phyloP scores from a whole-genome alignment of 2,888 invertebrate genomes.

The Cynaeus angustus region DNA sequence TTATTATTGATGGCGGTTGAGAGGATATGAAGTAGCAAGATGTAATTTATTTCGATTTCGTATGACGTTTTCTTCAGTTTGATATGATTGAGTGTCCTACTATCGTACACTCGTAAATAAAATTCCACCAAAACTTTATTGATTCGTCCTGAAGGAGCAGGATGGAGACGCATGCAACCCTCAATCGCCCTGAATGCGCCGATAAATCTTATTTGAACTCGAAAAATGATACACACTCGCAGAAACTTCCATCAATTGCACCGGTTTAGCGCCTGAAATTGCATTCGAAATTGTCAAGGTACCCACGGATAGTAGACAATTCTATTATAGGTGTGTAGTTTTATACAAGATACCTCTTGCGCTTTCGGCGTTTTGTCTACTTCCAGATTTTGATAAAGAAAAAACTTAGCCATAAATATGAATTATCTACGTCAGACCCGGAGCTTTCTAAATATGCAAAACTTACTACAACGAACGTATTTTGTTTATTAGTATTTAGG shows the following conservation, averaged over 20 bases:
- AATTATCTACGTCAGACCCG: too few relatives aligned
- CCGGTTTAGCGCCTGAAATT: slow-evolving; percentile 7
- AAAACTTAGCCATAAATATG: too few relatives aligned
- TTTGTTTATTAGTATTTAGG: slow-evolving; percentile 15
- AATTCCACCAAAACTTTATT: slow-evolving; percentile 53
- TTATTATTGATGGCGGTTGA: slow-evolving; percentile 48
- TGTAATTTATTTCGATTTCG: slow-evolving; percentile 56
- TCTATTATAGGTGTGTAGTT: too few relatives aligned
- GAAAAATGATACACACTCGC: slow-evolving; percentile 23
- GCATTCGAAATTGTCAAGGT: not conserved
- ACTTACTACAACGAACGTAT: too few relatives aligned
- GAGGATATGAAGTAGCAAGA: slow-evolving; percentile 52
- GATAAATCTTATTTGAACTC: slow-evolving; percentile 32
- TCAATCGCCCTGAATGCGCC: slow-evolving; percentile 33
- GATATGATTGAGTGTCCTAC: slow-evolving; percentile 54
- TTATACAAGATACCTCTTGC: too few relatives aligned
- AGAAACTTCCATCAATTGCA: slow-evolving; percentile 2
- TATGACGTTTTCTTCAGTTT: slow-evolving; percentile 54
- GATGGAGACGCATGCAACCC: slow-evolving; percentile 22
- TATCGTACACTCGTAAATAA: slow-evolving; percentile 53
- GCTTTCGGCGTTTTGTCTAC: too few relatives aligned
- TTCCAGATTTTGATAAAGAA: too few relatives aligned
- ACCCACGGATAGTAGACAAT: too few relatives aligned
- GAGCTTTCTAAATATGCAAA: too few relatives aligned
- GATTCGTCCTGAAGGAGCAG: slow-evolving; percentile 47